A percentile compares a stretch with the other conserved stretches of the same genome.
Conservation (phyloP, 2,113 vertebrate species). For the Oryzias celebensis region DNA sequence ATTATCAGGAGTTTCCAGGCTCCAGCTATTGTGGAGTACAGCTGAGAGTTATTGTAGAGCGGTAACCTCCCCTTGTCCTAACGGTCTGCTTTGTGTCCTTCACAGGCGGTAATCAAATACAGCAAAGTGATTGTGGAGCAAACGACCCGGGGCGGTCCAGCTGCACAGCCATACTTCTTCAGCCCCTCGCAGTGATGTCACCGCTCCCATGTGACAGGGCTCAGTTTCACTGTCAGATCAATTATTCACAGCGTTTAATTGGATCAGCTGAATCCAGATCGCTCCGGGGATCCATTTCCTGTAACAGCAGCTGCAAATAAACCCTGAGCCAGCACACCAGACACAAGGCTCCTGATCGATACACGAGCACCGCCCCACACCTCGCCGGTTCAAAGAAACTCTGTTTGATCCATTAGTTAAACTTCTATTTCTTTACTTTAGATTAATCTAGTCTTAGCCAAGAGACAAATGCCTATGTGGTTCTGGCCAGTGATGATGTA, state of each 20-base stretch:
- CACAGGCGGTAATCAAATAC: conserved; percentile 69
- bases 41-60: conserved; percentile 44
- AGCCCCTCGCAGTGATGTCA: conserved; percentile 74
- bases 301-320: conserved; percentile 76
- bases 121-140: conserved; percentile 64
- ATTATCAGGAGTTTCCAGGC: conserved; percentile 46
- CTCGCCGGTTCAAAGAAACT: conserved; percentile 32
- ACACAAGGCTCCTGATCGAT: conserved; percentile 59
- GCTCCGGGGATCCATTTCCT: conserved; percentile 71
- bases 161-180: conserved; percentile 66
- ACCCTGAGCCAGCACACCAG: conserved; percentile 63
- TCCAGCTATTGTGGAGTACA: conserved; percentile 42
- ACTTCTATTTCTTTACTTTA: conserved; percentile 20
- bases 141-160: conserved; percentile 64
- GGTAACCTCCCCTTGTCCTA: conserved; percentile 53
- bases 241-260: conserved; percentile 79
- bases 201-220: conserved; percentile 67
- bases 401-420: conserved; percentile 20
- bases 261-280: conserved; percentile 76
- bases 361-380: conserved; percentile 43
- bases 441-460: conserved; percentile 16
- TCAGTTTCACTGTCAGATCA: conserved; percentile 75
- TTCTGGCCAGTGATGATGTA: conserved; percentile 60
- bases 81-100: conserved; percentile 70
- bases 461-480: conserved; percentile 43